Evolutionary conservation across 2,113 vertebrate genomes (phyloP).

Genomic region (Centropus bengalensis): DNA sequence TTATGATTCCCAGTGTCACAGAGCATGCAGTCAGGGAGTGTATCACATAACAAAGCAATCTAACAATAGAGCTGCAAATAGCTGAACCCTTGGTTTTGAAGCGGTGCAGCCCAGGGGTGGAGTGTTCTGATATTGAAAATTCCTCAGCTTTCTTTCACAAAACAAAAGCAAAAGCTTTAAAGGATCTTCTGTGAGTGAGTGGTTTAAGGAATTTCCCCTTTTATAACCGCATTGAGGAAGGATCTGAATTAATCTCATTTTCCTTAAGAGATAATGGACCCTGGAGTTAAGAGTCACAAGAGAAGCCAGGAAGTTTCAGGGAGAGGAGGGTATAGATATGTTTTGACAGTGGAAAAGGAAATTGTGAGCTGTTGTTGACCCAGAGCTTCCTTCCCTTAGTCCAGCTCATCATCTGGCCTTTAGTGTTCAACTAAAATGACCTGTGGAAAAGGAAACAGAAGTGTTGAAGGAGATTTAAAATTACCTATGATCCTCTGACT

Average conservation of each 20-base stretch:
- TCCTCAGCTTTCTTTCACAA: slow-evolving; percentile 3
- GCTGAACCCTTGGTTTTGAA: slow-evolving; percentile 40
- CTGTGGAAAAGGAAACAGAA: neutral
- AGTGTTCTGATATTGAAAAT: slow-evolving; percentile 21
- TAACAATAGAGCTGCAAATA: slow-evolving; percentile 35
- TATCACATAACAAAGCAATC: slow-evolving; percentile 42
- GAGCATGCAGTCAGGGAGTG: neutral
- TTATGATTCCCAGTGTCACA: slow-evolving; percentile 37
- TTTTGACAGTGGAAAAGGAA: neutral
- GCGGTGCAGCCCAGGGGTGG: neutral
- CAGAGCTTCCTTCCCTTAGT: neutral
- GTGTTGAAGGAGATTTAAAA: neutral
- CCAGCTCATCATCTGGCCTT: neutral
- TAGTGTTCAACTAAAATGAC: neutral
- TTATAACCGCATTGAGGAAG: neutral
- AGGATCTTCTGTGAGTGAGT: neutral
- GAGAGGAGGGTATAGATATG: neutral
- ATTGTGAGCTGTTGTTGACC: neutral
- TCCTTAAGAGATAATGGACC: neutral
- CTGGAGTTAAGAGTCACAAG: neutral
- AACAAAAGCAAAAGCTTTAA: neutral
- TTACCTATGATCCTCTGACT: neutral
- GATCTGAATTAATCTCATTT: neutral
- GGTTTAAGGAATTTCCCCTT: neutral
- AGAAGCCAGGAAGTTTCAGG: neutral